Evolutionary conservation across 2,113 vertebrate species (phyloP).

Genomic region (Chitala chitala): DNA sequence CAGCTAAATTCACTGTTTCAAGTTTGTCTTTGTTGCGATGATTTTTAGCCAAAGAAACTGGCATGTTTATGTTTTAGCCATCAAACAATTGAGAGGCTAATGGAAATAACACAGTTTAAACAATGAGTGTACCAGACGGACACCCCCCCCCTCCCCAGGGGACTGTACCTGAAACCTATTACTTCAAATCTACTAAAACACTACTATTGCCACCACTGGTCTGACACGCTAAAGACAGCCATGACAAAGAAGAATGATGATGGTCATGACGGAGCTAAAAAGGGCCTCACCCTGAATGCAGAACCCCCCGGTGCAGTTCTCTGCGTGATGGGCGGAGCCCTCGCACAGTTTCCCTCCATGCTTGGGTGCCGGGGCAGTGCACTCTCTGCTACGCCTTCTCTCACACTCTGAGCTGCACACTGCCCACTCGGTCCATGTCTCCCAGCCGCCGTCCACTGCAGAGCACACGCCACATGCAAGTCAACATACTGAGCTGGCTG

Average conservation of each 20-base stretch:
- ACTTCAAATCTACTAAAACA: background rate
- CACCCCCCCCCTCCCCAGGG: no score
- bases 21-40: no score
- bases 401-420: constrained; percentile 80
- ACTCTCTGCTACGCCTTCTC: constrained; percentile 72
- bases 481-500: background rate
- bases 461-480: background rate
- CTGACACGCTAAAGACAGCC: background rate
- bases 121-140: no score
- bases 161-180: background rate
- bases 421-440: constrained; percentile 85
- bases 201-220: no score
- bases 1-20: no score
- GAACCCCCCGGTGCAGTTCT: constrained; percentile 88
- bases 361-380: constrained; percentile 68
- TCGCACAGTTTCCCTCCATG: constrained; percentile 80
- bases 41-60: no score
- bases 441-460: constrained; percentile 83
- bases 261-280: no score
- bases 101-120: no score
- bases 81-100: no score
- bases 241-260: background rate
- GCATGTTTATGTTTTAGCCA: no score
- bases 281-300: constrained; percentile 82
- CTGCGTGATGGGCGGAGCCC: constrained; percentile 68